Conservation (phyloP, 1,140 invertebrate genomes). For the Solenopsis fugax region DNA sequence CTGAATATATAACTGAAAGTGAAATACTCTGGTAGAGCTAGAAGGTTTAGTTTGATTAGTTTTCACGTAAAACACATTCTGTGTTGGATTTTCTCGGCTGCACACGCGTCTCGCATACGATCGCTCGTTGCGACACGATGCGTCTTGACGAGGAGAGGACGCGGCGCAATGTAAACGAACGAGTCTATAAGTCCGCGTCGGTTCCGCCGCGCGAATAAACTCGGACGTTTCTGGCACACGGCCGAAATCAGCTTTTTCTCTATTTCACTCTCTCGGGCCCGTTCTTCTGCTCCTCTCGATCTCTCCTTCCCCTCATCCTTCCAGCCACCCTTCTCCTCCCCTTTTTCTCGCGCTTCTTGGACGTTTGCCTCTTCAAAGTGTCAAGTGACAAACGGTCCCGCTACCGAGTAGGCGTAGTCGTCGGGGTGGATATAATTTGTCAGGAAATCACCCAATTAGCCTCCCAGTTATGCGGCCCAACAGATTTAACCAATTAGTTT, state of each 20-base stretch:
- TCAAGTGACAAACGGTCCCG: slow-evolving; percentile 87
- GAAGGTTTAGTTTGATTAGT: neutral
- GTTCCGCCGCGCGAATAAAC: slow-evolving; percentile 79
- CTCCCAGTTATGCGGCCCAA: slow-evolving; percentile 87
- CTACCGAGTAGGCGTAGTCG: slow-evolving; percentile 84
- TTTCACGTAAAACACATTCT: neutral
- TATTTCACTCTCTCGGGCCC: slow-evolving; percentile 45
- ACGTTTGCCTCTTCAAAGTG: slow-evolving; percentile 82
- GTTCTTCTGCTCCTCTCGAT: neutral
- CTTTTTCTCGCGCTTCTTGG: slow-evolving; percentile 69
- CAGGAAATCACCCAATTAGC: slow-evolving; percentile 87
- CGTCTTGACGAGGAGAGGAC: slow-evolving; percentile 28
- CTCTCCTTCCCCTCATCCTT: neutral
- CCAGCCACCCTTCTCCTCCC: slow-evolving; percentile 8
- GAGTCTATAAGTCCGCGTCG: slow-evolving; percentile 79
- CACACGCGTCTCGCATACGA: slow-evolving; percentile 1
- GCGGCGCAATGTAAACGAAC: slow-evolving; percentile 77
- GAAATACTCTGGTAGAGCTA: neutral
- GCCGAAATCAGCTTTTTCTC: slow-evolving; percentile 51
- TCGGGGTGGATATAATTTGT: slow-evolving; percentile 87
- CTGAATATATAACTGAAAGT: neutral
- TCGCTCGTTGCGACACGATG: slow-evolving; percentile 19
- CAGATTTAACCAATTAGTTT: slow-evolving; percentile 88
- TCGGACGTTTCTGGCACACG: slow-evolving; percentile 75
- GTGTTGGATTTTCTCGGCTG: slow-evolving; percentile 22